Base-by-base conservation (phyloP, 2,113 vertebrate genomes). In the Pontoporia blainvillei region DNA sequence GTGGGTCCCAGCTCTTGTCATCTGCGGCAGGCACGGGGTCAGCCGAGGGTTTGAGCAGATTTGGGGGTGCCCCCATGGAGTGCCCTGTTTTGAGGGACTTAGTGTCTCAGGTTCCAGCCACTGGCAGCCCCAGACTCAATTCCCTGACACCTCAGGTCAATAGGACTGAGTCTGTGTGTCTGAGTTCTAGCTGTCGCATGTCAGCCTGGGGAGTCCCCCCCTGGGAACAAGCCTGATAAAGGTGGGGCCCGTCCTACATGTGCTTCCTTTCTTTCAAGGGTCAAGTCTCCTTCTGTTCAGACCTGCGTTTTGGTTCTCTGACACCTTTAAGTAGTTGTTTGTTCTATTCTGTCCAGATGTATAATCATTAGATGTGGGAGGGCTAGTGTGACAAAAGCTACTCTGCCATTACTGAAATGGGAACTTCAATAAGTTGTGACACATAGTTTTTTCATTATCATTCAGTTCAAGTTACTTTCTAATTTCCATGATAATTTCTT, bases 401-500 rank as follows among this genome's bases (percentile, higher is more conserved):
- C 3, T 66, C 8, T 66, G 52, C 10, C n/a, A 29, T 82, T 66
- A 46, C 44, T 1, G 17, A 76, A 59, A 69, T n/a, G 3, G 67
- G n/a, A 71, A 84, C 44, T 41, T 71, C 13, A 36, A 0, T 85
- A 49, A 66, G 15, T 78, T 90, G 31, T 36, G 46, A 67, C 39
- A 59, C 6, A 21, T 46, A 52, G 31, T 61, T 46, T 90, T 90
- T 86, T 83, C 27, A 57, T 82, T 44, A 67, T 91, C 41, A 81
- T 81, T 88, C 25, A 34, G n/a, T 44, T 72, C 41, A 91, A 88
- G 93, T 78, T 41, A 5, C 17, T 90, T 90, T 62, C 34, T 83
- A 41, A 41, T 93, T 88, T 85, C 36, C 20, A 86, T 90, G 75
- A 46, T 39, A 64, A 69, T 86, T 73, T 85, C 66, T 9, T 85